Percentiles rank a stretch among this genome's conserved stretches.
phyloP scores from a whole-genome alignment of 2,888 invertebrate species.

The Papilio protenor region DNA sequence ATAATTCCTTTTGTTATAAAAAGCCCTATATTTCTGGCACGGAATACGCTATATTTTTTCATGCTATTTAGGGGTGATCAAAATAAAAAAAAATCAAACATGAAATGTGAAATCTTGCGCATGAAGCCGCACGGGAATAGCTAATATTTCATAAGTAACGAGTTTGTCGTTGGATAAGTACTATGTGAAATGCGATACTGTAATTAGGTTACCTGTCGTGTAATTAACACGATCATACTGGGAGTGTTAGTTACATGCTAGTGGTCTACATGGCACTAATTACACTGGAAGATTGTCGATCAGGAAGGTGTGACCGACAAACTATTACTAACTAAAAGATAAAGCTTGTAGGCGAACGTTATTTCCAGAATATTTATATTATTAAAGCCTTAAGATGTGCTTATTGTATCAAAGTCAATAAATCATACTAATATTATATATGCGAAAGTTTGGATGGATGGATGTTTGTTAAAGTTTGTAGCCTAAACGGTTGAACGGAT shows the following conservation, averaged over 20 bases:
- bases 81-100: too few relatives aligned
- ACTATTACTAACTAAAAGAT: background rate
- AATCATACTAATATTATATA: too few relatives aligned
- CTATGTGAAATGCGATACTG: constrained; percentile 11
- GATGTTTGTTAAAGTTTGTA: too few relatives aligned
- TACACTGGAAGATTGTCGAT: background rate
- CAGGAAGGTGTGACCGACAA: constrained; percentile 5
- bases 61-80: too few relatives aligned
- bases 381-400: background rate
- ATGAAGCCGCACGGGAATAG: too few relatives aligned
- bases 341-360: background rate
- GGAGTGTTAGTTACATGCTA: constrained; percentile 41
- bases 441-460: too few relatives aligned
- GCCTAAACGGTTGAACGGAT: too few relatives aligned
- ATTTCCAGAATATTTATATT: background rate
- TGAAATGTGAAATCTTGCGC: too few relatives aligned
- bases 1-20: too few relatives aligned
- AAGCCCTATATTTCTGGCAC: too few relatives aligned
- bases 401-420: background rate
- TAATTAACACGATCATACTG: constrained; percentile 22
- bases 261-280: background rate
- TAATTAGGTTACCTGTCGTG: constrained; percentile 32
- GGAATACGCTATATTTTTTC: too few relatives aligned
- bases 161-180: background rate
- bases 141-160: background rate